These are phyloP conservation scores for Propithecus coquereli DNA, from an alignment of 2,113 vertebrate genomes.

Conservation along the genomic window DNA sequence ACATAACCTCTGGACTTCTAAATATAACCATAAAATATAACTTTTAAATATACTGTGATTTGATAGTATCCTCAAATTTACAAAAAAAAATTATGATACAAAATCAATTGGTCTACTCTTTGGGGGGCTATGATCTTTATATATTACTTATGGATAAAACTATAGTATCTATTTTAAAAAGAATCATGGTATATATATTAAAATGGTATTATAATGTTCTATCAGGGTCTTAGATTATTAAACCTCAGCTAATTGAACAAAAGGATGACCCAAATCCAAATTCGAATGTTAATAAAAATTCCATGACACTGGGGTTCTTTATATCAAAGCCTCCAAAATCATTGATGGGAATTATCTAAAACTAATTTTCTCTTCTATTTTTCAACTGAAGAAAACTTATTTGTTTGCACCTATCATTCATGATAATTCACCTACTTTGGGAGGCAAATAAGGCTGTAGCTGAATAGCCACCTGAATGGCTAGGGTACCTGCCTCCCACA, in stretches of 20 bases:
- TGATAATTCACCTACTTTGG: constrained; percentile 45
- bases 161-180: constrained; percentile 5
- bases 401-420: constrained; percentile 10
- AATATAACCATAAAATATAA: background rate
- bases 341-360: background rate
- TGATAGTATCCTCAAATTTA: constrained; percentile 32
- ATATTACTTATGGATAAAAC: constrained; percentile 32
- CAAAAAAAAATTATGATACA: constrained; percentile 23
- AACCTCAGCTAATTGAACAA: background rate
- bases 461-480: background rate
- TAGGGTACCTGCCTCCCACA: background rate
- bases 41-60: background rate
- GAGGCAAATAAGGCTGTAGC: background rate
- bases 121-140: background rate
- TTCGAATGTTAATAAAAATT: constrained; percentile 26
- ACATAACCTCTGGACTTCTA: background rate
- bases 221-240: background rate
- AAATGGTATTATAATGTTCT: background rate
- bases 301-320: background rate
- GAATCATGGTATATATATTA: background rate
- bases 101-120: background rate
- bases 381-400: constrained; percentile 34
- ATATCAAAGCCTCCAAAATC: background rate
- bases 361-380: background rate
- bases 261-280: constrained; percentile 36